Conservation (phyloP, 2,888 invertebrate genomes). For the Hermaeophaga mercurialis region DNA sequence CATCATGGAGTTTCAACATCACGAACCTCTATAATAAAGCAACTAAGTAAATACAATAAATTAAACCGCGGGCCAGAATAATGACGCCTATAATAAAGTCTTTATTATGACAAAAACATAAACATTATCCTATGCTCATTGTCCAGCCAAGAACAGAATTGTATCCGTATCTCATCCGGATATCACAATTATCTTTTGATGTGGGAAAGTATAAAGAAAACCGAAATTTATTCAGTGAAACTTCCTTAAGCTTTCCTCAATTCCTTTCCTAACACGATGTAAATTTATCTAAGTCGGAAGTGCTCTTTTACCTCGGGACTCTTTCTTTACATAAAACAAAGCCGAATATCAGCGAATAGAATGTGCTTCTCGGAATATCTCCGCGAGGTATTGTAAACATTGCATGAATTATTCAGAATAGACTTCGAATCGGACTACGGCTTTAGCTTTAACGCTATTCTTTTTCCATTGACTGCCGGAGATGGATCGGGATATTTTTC, state of each 20-base stretch:
- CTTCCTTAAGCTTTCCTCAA: slow-evolving; percentile 24
- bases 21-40: too few species aligned
- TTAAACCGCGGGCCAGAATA: too few species aligned
- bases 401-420: slow-evolving; percentile 42
- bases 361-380: slow-evolving; percentile 31
- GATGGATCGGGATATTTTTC: slow-evolving; percentile 12
- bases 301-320: slow-evolving; percentile 29
- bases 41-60: too few species aligned
- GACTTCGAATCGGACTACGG: slow-evolving; percentile 35
- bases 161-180: neutral
- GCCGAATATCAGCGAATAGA: slow-evolving; percentile 35
- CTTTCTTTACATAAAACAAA: slow-evolving; percentile 35
- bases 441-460: slow-evolving; percentile 30
- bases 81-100: too few species aligned
- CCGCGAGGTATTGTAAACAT: slow-evolving; percentile 38
- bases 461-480: slow-evolving; percentile 8
- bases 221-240: slow-evolving; percentile 26
- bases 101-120: too few species aligned
- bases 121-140: too few species aligned
- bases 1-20: too few species aligned
- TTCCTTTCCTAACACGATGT: slow-evolving; percentile 29
- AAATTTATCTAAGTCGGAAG: slow-evolving; percentile 34
- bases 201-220: slow-evolving; percentile 11
- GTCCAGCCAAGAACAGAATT: too few species aligned
- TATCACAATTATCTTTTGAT: slow-evolving; percentile 9